Base-by-base conservation (phyloP, 2,113 vertebrate species). In the Pundamilia nyererei region DNA sequence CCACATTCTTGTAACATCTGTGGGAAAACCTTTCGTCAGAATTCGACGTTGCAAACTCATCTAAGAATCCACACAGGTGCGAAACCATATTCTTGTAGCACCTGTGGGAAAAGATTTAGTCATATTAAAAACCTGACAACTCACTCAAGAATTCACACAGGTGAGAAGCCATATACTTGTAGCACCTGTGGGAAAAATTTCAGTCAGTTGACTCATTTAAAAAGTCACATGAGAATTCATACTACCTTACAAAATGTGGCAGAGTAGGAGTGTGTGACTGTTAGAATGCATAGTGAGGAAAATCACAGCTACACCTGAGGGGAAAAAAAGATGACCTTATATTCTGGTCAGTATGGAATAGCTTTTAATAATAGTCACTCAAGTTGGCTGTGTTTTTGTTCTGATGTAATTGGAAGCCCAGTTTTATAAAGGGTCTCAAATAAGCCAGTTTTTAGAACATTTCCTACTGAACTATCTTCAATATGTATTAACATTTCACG, bases 161-260 rank as follows among this genome's bases (percentile, higher is more conserved):
- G 65, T 45, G 65, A 26, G 21, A 72, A 72, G 13, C 65, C 65
- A 26, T 72, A 72, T 45, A 10, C 13, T 26, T 72, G 68, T 72
- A 72, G 68, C 38, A 72, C 68, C 3, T 72, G 68, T 72, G 68
- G 38, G 2, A 72, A 72, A 15, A 17, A 0, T 17, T 72, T 72
- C 4, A 45, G 68, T 45, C 68, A 72, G 40, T 45, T 72, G 40
- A 72, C 68, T 17, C 68, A 72, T 72, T 45, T 72, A 72, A 72
- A 72, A 72, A 26, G 68, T 72, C 68, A 72, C 68, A 72, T 72
- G 68, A 72, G 21, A 72, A 72, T 72, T 72, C 68, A 72, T 72
- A 3, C 40, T 47, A 17, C 40, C 40, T 47, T 29, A 72, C 0
- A 47, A 72, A 72, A 26, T 47, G 40, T 72, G 6, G 9, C 21